Percentiles rank a stretch among this genome's conserved stretches.
phyloP scores from a whole-genome alignment of 2,888 invertebrate species.

The Catotricha subobsoleta region DNA sequence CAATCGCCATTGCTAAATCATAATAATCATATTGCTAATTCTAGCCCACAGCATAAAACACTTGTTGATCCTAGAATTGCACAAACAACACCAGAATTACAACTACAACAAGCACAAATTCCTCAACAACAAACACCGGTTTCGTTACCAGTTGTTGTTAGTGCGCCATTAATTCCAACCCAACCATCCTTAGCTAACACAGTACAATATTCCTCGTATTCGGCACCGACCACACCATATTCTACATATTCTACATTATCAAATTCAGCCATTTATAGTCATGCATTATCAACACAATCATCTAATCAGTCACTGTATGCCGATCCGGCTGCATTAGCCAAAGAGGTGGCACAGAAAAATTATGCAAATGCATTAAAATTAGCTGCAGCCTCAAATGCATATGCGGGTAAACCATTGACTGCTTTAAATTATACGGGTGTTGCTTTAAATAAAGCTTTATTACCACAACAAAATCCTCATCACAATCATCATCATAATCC shows the following conservation, averaged over 20 bases:
- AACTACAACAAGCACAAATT: slow-evolving; percentile 8
- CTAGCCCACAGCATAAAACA: neutral
- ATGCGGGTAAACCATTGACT: slow-evolving; percentile 34
- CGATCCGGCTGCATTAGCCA: slow-evolving; percentile 51
- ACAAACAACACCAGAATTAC: neutral
- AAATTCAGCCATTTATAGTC: neutral
- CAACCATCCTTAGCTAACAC: neutral
- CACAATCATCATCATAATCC: slow-evolving; percentile 18
- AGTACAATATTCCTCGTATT: neutral
- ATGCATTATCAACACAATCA: neutral
- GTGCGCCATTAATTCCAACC: slow-evolving; percentile 9
- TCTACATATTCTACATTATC: neutral
- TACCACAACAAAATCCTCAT: slow-evolving; percentile 14
- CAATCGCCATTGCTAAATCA: slow-evolving; percentile 19
- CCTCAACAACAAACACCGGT: slow-evolving; percentile 31
- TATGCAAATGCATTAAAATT: slow-evolving; percentile 57
- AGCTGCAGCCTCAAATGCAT: slow-evolving; percentile 29
- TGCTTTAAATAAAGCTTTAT: slow-evolving; percentile 40
- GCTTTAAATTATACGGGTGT: slow-evolving; percentile 52
- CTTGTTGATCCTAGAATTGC: neutral
- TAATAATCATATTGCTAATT: slow-evolving; percentile 2
- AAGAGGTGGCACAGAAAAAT: slow-evolving; percentile 68
- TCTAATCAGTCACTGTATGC: neutral
- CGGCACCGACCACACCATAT: neutral
- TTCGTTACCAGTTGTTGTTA: slow-evolving; percentile 20